Evolutionary conservation across 2,888 invertebrate species (phyloP), one percentile per base, ranked within the genome.

Genomic region (Cephus pulcher): DNA sequence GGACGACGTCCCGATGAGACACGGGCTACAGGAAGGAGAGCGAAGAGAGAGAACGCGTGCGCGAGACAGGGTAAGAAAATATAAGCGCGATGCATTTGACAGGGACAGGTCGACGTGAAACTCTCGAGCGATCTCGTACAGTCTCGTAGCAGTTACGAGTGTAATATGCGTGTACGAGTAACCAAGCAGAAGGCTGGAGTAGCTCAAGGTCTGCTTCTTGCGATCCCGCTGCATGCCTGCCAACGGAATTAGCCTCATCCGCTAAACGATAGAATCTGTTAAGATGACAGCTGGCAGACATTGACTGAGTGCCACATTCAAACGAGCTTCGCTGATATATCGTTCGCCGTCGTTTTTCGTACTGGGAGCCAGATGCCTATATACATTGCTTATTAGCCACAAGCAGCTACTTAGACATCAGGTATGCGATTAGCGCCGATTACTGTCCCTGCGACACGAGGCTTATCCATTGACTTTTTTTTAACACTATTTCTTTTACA

Each of bases 231-330:
- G 74, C 34, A 71, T 71, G 71, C 71, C 34, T 71, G 71, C 71
- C 77, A 73, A 70, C 32, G 75, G 77, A 74, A 77, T 79, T 79
- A 79, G 70, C 76, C 74, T 76, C 77, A 77, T 79, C 75, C 77
- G 75, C 68, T 79, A 75, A 79, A 79, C 77, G 75, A 75, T 79
- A 75, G 79, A 77, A 77, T 77, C 77, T 77, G 75, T 77, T 75
- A 76, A 74, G 75, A 75, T 79, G 79, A 79, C 79, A 79, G 79
- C 75, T 35, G 73, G 75, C 75, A 34, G 74, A 35, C 74, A 74
- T 34, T 74, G 74, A 74, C 74, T 30, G 34, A 74, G 37, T 35
- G 74, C 34, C 34, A 74, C 34, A 34, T 74, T 34, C 37, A 74
- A 34, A 35, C 30, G 37, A 74, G 37, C 74, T 34, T 12, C 34